A percentile compares a stretch with the other conserved stretches of the same genome.
phyloP scores from a whole-genome alignment of 2,797 vertebrate species.

The Labroides dimidiatus region DNA sequence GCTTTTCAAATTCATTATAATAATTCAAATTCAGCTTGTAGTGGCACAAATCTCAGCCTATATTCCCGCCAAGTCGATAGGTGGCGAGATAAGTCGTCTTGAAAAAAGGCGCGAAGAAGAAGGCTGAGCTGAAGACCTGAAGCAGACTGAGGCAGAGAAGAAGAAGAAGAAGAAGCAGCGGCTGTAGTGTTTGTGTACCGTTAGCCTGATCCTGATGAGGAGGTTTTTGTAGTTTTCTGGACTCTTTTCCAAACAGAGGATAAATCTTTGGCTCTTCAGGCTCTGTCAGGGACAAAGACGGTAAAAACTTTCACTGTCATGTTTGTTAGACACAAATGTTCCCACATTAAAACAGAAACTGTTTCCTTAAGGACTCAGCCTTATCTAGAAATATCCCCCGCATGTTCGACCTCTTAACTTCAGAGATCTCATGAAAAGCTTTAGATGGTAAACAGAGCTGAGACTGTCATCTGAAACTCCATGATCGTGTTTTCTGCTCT shows the following conservation, averaged over 20 bases:
- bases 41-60: too few species aligned
- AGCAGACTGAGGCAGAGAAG: background rate
- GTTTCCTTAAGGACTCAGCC: background rate
- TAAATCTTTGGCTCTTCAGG: background rate
- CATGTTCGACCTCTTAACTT: background rate
- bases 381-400: constrained; percentile 2
- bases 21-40: too few species aligned
- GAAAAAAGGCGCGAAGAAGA: background rate
- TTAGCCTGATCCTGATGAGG: background rate
- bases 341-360: background rate
- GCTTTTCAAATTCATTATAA: too few species aligned
- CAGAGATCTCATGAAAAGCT: too few species aligned
- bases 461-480: too few species aligned
- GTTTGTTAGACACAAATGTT: too few species aligned
- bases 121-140: background rate
- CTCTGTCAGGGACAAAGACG: background rate
- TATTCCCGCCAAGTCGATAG: background rate
- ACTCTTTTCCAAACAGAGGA: background rate
- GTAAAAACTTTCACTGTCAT: background rate
- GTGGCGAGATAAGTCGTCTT: background rate
- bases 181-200: background rate
- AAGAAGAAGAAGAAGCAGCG: background rate
- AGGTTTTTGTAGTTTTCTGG: background rate
- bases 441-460: background rate
- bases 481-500: background rate